Evolutionary conservation across 2,888 invertebrate genomes (phyloP).

Genomic region (Alcis repandata): DNA sequence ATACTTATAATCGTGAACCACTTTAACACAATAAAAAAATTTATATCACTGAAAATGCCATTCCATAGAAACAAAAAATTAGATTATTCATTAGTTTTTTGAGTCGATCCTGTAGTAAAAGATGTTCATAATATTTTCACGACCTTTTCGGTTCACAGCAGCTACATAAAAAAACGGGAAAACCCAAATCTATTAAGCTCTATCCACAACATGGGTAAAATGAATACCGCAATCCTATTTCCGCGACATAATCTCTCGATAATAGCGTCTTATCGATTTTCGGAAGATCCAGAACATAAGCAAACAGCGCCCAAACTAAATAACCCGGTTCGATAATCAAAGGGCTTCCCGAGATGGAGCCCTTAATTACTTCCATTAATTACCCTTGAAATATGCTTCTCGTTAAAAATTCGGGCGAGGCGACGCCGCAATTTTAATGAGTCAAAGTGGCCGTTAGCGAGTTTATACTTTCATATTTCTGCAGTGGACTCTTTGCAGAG

Average conservation of each 20-base stretch:
- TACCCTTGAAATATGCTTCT: conserved; percentile 27
- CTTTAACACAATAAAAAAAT: too few species aligned
- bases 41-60: too few species aligned
- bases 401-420: conserved; percentile 30
- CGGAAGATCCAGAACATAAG: conserved; percentile 22
- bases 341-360: conserved; percentile 29
- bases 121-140: too few species aligned
- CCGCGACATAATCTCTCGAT: conserved; percentile 19
- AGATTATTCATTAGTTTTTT: too few species aligned
- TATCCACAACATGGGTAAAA: background rate
- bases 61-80: too few species aligned
- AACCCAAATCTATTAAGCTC: background rate
- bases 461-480: too few species aligned
- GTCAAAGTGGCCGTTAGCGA: background rate
- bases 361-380: conserved; percentile 40
- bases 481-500: too few species aligned
- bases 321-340: conserved; percentile 38
- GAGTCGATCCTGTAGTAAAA: too few species aligned
- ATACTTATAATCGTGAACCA: too few species aligned
- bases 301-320: conserved; percentile 32
- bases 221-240: conserved; percentile 9
- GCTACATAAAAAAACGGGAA: background rate
- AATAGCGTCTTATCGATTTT: conserved; percentile 28
- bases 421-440: conserved; percentile 17
- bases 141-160: background rate